phyloP scores from a whole-genome alignment of 53 echinoderm and acorn worm genomes.

The Patiria pectinifera region DNA sequence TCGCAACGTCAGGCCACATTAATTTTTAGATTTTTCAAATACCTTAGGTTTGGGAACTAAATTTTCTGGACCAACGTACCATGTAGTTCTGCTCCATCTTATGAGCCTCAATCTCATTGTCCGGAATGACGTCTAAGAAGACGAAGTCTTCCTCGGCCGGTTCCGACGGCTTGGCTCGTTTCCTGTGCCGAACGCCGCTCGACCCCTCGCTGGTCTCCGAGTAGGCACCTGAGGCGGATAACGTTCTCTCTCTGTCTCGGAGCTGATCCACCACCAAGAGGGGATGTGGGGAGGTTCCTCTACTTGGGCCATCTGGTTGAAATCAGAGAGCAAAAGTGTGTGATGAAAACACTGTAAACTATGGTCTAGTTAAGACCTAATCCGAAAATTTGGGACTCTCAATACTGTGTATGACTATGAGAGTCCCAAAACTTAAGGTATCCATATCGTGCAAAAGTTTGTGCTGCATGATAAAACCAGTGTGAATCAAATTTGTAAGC shows the following conservation, averaged over 20 bases:
- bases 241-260: not conserved
- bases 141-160: slow-evolving; percentile 55
- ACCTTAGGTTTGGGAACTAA: too few relatives aligned
- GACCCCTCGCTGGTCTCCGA: slow-evolving; percentile 24
- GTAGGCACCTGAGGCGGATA: not conserved
- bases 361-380: too few relatives aligned
- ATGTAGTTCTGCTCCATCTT: slow-evolving; percentile 93
- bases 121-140: slow-evolving; percentile 60
- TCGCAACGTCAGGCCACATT: too few relatives aligned
- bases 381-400: too few relatives aligned
- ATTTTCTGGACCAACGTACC: slow-evolving; percentile 56
- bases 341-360: not conserved
- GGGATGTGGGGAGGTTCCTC: not conserved
- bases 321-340: not conserved
- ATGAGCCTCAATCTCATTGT: slow-evolving; percentile 91
- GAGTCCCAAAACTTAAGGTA: too few relatives aligned
- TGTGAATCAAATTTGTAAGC: too few relatives aligned
- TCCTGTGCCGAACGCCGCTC: slow-evolving; percentile 9
- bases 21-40: too few relatives aligned
- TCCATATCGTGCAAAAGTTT: too few relatives aligned
- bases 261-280: not conserved
- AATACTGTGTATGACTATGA: too few relatives aligned
- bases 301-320: not conserved
- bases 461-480: too few relatives aligned
- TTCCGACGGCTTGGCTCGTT: not conserved